Evolutionary conservation across 2,797 vertebrate species (phyloP).

Genomic region (Enteromius anoplus): DNA sequence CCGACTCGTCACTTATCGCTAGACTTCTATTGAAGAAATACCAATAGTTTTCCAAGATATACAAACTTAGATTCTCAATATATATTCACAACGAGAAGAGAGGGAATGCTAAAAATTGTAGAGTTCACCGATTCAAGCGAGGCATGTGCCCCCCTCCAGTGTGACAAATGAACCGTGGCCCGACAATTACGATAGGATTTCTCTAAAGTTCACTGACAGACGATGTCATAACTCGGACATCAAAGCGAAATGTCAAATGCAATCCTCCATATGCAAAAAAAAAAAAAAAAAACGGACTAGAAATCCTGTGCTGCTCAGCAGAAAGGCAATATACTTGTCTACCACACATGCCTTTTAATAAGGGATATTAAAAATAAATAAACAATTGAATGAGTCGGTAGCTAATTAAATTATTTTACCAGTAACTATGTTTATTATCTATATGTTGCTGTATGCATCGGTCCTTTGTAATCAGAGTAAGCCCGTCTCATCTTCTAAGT

Average conservation of each 20-base stretch:
- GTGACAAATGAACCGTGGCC: slow-evolving; percentile 43
- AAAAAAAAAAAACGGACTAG: background rate
- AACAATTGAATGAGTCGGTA: background rate
- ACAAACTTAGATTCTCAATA: background rate
- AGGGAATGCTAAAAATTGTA: slow-evolving; percentile 39
- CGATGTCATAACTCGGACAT: slow-evolving; percentile 5
- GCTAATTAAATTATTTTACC: background rate
- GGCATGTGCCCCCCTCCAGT: slow-evolving; percentile 43
- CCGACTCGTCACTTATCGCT: background rate
- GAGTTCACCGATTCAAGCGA: slow-evolving; percentile 46
- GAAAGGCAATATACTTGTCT: background rate
- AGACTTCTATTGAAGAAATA: slow-evolving; percentile 13
- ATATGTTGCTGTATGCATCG: background rate
- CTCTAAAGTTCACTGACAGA: slow-evolving; percentile 14
- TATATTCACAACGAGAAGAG: slow-evolving; percentile 25
- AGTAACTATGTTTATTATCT: background rate
- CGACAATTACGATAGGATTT: slow-evolving; percentile 1
- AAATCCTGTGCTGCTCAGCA: background rate
- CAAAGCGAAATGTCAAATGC: slow-evolving; percentile 4
- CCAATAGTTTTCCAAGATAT: slow-evolving; percentile 11
- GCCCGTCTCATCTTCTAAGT: slow-evolving; percentile 10
- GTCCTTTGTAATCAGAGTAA: background rate
- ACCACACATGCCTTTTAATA: background rate
- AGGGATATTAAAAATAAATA: background rate
- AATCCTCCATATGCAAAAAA: slow-evolving; percentile 26